phyloP scores from a whole-genome alignment of 92 coral and sea anemone species.

The Zoanthus sansibaricus region DNA sequence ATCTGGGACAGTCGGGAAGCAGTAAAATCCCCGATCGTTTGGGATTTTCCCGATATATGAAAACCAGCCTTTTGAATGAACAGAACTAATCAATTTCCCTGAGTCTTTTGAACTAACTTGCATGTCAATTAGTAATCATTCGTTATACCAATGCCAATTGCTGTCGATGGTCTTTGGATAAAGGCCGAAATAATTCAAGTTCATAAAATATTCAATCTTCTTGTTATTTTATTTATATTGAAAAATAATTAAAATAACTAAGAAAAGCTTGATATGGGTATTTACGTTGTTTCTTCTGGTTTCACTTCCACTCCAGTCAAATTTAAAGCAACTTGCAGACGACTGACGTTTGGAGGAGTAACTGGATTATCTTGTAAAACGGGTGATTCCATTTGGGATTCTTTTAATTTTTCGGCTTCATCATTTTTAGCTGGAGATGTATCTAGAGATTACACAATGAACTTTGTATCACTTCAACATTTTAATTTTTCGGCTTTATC shows the following conservation, averaged over 20 bases:
- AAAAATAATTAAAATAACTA: not conserved
- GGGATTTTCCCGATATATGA: too few species aligned
- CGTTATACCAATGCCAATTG: too few species aligned
- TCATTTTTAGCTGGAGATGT: not conserved
- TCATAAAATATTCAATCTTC: too few species aligned
- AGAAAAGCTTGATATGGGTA: not conserved
- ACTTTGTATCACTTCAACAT: not conserved
- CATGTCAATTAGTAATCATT: too few species aligned
- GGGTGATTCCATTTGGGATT: slow-evolving; percentile 25
- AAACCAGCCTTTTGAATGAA: too few species aligned
- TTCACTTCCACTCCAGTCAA: slow-evolving; percentile 16
- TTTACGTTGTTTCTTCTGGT: slow-evolving; percentile 39
- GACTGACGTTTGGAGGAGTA: not conserved
- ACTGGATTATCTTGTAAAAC: slow-evolving; percentile 2
- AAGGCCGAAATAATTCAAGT: too few species aligned
- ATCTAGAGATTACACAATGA: slow-evolving; percentile 4
- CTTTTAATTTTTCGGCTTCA: not conserved
- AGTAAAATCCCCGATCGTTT: too few species aligned
- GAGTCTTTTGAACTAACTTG: too few species aligned
- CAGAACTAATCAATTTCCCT: too few species aligned
- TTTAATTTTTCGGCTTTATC: not conserved
- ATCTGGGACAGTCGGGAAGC: too few species aligned
- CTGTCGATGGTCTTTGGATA: too few species aligned
- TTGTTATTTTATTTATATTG: not conserved
- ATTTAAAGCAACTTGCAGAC: not conserved